Base-by-base conservation (phyloP, 37 sponge, comb jelly and placozoan genomes). In the Diacarnus erythraeanus region DNA sequence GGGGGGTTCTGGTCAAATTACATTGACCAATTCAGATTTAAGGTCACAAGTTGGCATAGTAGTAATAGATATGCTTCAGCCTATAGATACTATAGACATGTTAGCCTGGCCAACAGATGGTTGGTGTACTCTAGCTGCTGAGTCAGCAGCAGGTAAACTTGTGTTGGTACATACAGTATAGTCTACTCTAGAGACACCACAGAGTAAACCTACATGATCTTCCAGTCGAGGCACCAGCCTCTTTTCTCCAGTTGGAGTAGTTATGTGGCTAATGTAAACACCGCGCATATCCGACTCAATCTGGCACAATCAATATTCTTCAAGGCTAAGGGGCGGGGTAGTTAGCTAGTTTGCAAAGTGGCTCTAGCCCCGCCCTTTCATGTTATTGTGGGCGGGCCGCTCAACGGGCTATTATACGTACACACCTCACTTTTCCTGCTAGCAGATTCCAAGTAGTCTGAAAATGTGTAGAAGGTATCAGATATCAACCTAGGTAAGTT, bases 161-260 rank as follows among this genome's bases (percentile, higher is more conserved):
- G n/a, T n/a, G n/a, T n/a, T n/a, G n/a, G n/a, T n/a, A n/a, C n/a
- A n/a, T n/a, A n/a, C n/a, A n/a, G n/a, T n/a, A n/a, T n/a, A n/a
- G n/a, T n/a, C n/a, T n/a, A n/a, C n/a, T n/a, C n/a, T n/a, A n/a
- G n/a, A n/a, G n/a, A n/a, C n/a, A n/a, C n/a, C n/a, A n/a, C n/a
- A n/a, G n/a, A n/a, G n/a, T n/a, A n/a, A 3, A 38, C 88, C 72
- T 58, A 88, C 88, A 26, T 88, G 88, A 15, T 82, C 88, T 59
- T 88, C 88, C 37, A 88, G 47, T 42, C 83, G 40, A 22, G 88
- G 72, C 8, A 72, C 73, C 22, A 88, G 71, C 56, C 72, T 88
- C 61, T 72, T 81, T 43, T 82, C 60, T 12, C 88, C 88, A 26
- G 82, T 83, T 27, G 75, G 41, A 29, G 85, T 69, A 2, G 78